A percentile compares a stretch with the other conserved stretches of the same genome.
phyloP scores from a whole-genome alignment of 2,113 vertebrate genomes.

The Loxodonta africana region DNA sequence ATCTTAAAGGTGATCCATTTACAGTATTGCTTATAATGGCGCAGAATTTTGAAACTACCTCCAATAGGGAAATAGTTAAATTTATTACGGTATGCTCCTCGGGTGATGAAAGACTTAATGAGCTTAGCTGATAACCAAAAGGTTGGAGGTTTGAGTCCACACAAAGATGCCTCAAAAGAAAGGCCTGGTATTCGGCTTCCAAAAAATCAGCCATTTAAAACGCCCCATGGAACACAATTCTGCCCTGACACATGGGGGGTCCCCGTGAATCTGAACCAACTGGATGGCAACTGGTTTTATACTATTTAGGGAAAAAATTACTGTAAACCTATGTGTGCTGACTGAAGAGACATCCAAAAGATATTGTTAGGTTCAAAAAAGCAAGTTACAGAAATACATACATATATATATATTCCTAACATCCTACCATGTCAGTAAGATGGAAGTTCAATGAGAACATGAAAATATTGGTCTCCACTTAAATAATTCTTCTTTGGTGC shows the following conservation, averaged over 20 bases:
- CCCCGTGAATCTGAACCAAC: background rate
- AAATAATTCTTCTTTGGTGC: background rate
- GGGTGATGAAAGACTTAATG: background rate
- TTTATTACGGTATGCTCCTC: background rate
- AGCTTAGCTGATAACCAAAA: background rate
- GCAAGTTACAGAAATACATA: background rate
- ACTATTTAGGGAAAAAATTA: background rate
- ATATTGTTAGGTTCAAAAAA: constrained; percentile 28
- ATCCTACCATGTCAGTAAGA: background rate
- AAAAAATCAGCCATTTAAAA: background rate
- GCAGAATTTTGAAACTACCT: constrained; percentile 20
- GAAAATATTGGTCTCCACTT: background rate
- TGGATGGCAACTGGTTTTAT: background rate
- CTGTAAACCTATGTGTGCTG: background rate
- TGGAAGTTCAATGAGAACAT: background rate
- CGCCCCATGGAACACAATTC: background rate
- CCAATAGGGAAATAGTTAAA: background rate
- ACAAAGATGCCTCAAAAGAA: background rate
- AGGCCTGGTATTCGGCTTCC: background rate
- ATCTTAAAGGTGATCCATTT: background rate
- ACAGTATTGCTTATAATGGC: background rate
- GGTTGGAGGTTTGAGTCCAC: background rate
- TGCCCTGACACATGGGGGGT: background rate
- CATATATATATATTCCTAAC: background rate
- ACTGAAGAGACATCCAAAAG: background rate